Conservation (phyloP, 2,797 vertebrate species). For the Jordanella pulchra region DNA sequence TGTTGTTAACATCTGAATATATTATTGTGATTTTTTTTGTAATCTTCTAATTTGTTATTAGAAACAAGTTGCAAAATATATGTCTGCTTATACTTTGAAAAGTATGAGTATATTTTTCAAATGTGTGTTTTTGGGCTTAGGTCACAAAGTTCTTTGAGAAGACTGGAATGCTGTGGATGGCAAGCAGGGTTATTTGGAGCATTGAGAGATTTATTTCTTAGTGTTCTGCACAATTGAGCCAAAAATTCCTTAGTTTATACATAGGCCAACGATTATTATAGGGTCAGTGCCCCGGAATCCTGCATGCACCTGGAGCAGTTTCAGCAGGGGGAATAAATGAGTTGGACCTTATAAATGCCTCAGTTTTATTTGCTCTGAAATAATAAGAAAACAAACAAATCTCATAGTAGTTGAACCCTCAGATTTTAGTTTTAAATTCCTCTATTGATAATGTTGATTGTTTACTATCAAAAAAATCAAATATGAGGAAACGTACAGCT, state of each 20-base stretch:
- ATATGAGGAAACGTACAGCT: background rate
- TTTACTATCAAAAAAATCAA: background rate
- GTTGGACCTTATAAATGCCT: constrained; percentile 3
- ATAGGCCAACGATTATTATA: constrained; percentile 6
- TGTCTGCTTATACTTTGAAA: background rate
- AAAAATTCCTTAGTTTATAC: constrained; percentile 37
- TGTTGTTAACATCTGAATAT: background rate
- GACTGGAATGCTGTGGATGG: constrained; percentile 23
- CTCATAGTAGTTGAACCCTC: background rate
- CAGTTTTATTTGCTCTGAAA: background rate
- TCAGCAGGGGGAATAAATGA: constrained; percentile 11
- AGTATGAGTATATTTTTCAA: background rate
- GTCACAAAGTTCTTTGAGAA: constrained; percentile 44
- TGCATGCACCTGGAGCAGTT: constrained; percentile 31
- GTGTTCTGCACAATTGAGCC: constrained; percentile 10
- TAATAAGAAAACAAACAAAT: background rate
- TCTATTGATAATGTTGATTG: background rate
- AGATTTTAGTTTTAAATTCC: background rate
- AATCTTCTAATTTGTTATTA: background rate
- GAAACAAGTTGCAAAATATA: background rate
- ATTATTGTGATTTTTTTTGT: background rate
- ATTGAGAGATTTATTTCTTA: constrained; percentile 13
- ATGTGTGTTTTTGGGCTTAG: constrained; percentile 19
- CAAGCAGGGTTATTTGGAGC: constrained; percentile 24
- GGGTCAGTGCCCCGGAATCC: constrained; percentile 14